phyloP scores from a whole-genome alignment of 2,888 invertebrate species.

The Ephialtes manifestator region DNA sequence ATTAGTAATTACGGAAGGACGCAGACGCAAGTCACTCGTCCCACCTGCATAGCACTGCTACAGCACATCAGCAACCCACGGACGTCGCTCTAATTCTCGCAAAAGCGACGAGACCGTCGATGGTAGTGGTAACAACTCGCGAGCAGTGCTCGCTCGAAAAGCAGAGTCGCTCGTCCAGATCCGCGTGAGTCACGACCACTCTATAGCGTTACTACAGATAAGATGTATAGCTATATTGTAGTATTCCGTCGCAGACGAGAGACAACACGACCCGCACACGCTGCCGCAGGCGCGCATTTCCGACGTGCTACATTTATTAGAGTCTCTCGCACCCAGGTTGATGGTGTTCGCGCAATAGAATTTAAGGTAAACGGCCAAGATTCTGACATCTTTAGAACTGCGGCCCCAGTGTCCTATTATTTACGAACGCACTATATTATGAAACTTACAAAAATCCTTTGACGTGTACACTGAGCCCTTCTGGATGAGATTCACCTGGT shows the following conservation, averaged over 20 bases:
- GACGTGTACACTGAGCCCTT: no score
- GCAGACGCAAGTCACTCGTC: slow-evolving; percentile 3
- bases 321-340: slow-evolving; percentile 1
- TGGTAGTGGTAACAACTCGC: slow-evolving; percentile 20
- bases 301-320: slow-evolving; percentile 42
- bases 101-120: slow-evolving; percentile 39
- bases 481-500: no score
- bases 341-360: no score
- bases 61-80: slow-evolving; percentile 18
- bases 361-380: no score
- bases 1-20: slow-evolving; percentile 69
- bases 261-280: slow-evolving; percentile 29
- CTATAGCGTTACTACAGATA: slow-evolving; percentile 1
- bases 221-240: slow-evolving; percentile 9
- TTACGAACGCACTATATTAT: no score
- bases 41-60: slow-evolving; percentile 15
- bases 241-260: slow-evolving; percentile 12
- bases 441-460: no score
- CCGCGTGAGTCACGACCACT: slow-evolving; percentile 23
- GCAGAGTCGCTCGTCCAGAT: slow-evolving; percentile 9
- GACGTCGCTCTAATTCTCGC: slow-evolving; percentile 42
- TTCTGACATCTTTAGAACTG: no score
- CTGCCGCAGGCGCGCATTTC: slow-evolving; percentile 30
- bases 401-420: no score
- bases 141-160: background rate